Base-by-base conservation (phyloP, 2,888 invertebrate species). In the Idaea straminata region DNA sequence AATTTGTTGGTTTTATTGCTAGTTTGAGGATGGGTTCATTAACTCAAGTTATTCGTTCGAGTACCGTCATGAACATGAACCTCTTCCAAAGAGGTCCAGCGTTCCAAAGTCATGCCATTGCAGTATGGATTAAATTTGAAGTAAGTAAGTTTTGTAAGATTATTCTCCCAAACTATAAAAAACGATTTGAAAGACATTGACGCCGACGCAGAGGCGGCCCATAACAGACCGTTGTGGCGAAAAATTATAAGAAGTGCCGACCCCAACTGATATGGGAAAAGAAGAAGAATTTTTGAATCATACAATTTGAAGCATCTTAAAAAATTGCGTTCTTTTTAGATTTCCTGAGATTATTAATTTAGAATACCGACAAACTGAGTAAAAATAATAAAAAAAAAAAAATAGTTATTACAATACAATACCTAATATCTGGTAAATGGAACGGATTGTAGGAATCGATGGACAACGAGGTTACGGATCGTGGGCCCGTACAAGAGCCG, bases 401-500 rank as follows among this genome's bases (percentile, higher is more conserved):
- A 7, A 13, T 47, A 47, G 47, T 47, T 47, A 47, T 47, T 47
- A 47, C 47, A 47, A 65, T 62, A 63, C 38, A 66, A 63, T 25
- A 57, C 15, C 60, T 67, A 62, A 61, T 72, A 69, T 64, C 66
- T 67, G 71, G 74, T 78, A 79, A 79, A 77, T 78, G 73, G 78
- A 79, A 76, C 76, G 81, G 82, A 82, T 82, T 83, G 77, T 71
- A 77, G 82, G 83, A 88, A 87, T 87, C 86, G 84, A 86, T 87
- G 86, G 82, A 82, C 83, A 85, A 85, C 74, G 85, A 86, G 88
- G 84, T 86, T 85, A 83, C 80, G 80, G 80, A 73, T 79, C 76
- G 81, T 84, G 81, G 79, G 81, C 81, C 79, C 76, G 78, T 77
- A 82, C 75, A 72, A 77, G 77, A 77, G 69, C 64, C 63, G 84